Conservation (phyloP, 2,888 invertebrate species). For the Herminia tarsipennalis region DNA sequence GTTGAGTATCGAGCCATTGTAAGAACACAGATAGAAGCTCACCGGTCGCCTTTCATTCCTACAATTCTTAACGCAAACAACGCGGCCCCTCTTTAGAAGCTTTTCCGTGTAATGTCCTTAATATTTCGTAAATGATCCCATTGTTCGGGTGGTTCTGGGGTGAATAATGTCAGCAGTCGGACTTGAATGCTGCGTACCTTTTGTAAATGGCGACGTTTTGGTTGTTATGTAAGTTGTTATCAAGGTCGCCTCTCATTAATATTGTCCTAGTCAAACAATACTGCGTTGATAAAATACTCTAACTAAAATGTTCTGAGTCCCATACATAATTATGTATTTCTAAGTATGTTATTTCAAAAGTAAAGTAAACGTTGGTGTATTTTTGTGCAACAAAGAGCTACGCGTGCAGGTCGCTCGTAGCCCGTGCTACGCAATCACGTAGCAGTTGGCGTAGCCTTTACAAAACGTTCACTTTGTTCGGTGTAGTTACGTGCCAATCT, state of each 20-base stretch:
- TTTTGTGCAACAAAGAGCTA: conserved; percentile 12
- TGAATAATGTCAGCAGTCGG: conserved; percentile 43
- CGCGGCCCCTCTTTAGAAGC: conserved; percentile 54
- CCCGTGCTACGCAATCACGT: conserved; percentile 26
- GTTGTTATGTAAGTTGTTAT: conserved; percentile 36
- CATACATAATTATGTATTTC: too few species aligned
- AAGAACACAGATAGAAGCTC: conserved; percentile 48
- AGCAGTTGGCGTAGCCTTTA: conserved; percentile 24
- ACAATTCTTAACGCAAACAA: conserved; percentile 51
- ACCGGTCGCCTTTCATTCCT: conserved; percentile 37
- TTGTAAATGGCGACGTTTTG: conserved; percentile 41
- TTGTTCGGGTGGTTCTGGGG: conserved; percentile 46
- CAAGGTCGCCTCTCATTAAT: conserved; percentile 27
- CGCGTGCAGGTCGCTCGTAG: conserved; percentile 11
- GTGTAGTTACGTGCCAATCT: not conserved
- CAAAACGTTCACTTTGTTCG: conserved; percentile 3
- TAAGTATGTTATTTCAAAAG: not conserved
- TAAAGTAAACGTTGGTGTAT: not conserved
- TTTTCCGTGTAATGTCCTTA: conserved; percentile 63
- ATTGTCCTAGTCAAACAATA: conserved; percentile 11
- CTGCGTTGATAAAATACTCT: too few species aligned
- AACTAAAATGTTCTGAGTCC: too few species aligned
- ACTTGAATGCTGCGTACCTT: conserved; percentile 43
- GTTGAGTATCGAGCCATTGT: conserved; percentile 52
- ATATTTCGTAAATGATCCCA: conserved; percentile 61